Conservation (phyloP, 2,797 vertebrate genomes). For the Poeciliopsis presidionis region DNA sequence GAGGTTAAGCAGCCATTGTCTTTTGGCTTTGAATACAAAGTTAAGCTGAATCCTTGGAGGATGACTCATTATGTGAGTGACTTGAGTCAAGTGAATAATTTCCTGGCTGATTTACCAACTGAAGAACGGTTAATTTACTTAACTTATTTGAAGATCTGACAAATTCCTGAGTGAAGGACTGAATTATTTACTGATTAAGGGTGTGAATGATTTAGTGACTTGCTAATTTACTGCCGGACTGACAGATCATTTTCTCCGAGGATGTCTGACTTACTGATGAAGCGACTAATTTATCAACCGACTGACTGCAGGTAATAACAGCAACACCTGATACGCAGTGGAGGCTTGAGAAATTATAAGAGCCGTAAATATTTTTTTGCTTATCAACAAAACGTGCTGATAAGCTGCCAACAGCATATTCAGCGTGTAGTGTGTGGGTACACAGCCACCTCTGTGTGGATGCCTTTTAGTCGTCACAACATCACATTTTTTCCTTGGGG, state of each 20-base stretch:
- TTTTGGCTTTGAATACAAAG: constrained; percentile 66
- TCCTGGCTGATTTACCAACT: constrained; percentile 50
- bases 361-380: constrained; percentile 27
- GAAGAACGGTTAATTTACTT: constrained; percentile 36
- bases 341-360: not conserved
- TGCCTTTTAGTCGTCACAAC: constrained; percentile 29
- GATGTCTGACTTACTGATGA: constrained; percentile 58
- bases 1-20: constrained; percentile 70
- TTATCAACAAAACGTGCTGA: constrained; percentile 37
- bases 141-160: constrained; percentile 45
- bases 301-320: constrained; percentile 42
- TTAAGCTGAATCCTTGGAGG: constrained; percentile 51
- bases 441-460: constrained; percentile 16
- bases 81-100: constrained; percentile 56
- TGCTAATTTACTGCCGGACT: constrained; percentile 58
- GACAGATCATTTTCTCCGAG: constrained; percentile 55
- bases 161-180: constrained; percentile 39
- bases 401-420: constrained; percentile 46
- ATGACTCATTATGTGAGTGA: constrained; percentile 53
- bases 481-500: constrained; percentile 32
- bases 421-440: not conserved
- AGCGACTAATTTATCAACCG: constrained; percentile 55
- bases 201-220: constrained; percentile 52
- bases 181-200: constrained; percentile 47
- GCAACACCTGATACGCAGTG: constrained; percentile 23